A percentile compares a stretch with the other conserved stretches of the same genome.
Evolutionary conservation across 1,140 invertebrate species (phyloP).

Genomic region (Drosophila athabasca): DNA sequence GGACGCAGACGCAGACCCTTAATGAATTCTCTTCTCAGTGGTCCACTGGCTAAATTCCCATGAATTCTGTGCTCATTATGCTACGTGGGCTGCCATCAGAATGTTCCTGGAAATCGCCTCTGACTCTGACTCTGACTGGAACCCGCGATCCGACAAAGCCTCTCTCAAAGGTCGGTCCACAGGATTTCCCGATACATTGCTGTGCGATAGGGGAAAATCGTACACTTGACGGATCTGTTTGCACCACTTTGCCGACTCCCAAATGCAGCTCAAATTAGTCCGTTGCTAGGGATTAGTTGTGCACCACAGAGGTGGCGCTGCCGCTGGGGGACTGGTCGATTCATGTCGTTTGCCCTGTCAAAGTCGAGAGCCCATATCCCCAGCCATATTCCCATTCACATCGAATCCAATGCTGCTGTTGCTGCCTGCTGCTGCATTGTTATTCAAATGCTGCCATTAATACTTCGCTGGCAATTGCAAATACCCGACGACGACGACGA

Average conservation of each 20-base stretch:
- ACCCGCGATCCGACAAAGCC: constrained; percentile 1
- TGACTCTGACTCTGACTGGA: background rate
- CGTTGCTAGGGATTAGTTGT: background rate
- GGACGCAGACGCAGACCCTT: background rate
- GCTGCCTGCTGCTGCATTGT: constrained; percentile 59
- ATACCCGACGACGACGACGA: constrained; percentile 10
- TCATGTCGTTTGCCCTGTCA: constrained; percentile 1
- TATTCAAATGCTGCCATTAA: constrained; percentile 80
- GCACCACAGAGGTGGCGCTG: background rate
- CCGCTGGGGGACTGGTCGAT: background rate
- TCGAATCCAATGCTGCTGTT: background rate
- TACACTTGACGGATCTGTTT: background rate
- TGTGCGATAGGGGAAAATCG: background rate
- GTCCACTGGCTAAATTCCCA: constrained; percentile 49
- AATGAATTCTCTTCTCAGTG: constrained; percentile 34
- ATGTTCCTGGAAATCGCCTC: constrained; percentile 53
- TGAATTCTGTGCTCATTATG: constrained; percentile 71
- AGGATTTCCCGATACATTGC: background rate
- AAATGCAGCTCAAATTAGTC: constrained; percentile 6
- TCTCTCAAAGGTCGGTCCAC: background rate
- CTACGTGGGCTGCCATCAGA: constrained; percentile 50
- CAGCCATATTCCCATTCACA: too few species aligned
- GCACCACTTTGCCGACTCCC: background rate
- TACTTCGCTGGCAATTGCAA: constrained; percentile 75
- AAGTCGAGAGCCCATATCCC: too few species aligned